phyloP scores from a whole-genome alignment of 1,140 invertebrate genomes.

The Drosophila sucinea region DNA sequence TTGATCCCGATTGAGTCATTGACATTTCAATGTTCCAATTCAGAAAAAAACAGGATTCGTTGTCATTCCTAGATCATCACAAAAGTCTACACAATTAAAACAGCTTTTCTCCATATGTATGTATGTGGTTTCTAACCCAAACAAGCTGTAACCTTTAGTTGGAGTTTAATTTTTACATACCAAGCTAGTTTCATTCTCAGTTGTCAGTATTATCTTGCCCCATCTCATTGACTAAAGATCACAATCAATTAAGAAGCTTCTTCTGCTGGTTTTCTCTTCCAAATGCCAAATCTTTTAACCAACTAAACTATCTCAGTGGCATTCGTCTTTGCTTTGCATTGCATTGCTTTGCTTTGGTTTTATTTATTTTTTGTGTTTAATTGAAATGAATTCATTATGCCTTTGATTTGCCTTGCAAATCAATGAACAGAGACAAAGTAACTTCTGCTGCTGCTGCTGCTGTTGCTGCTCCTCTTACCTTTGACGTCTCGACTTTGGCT shows the following conservation, averaged over 20 bases:
- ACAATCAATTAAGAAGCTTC: slow-evolving; percentile 11
- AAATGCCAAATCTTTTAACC: slow-evolving; percentile 67
- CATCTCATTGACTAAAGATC: neutral
- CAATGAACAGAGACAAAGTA: slow-evolving; percentile 26
- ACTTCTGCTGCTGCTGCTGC: slow-evolving; percentile 28
- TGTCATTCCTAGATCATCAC: too few species aligned
- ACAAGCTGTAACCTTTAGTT: neutral
- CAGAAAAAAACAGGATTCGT: too few species aligned
- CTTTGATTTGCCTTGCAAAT: slow-evolving; percentile 80
- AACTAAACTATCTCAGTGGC: slow-evolving; percentile 63
- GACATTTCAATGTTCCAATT: too few species aligned
- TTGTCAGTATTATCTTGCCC: neutral
- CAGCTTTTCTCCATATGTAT: too few species aligned
- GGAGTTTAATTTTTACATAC: neutral
- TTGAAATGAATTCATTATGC: slow-evolving; percentile 80
- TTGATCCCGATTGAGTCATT: too few species aligned
- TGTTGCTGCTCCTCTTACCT: slow-evolving; percentile 54
- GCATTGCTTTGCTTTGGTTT: slow-evolving; percentile 44
- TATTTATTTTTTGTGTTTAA: slow-evolving; percentile 63
- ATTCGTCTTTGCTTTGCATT: slow-evolving; percentile 54
- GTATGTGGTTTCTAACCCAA: too few species aligned
- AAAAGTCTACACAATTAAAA: too few species aligned
- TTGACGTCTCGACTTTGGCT: slow-evolving; percentile 51
- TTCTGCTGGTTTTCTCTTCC: neutral
- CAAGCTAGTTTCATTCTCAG: neutral